Evolutionary conservation across 2,113 vertebrate genomes (phyloP), one percentile per base, ranked within the genome.

Genomic region (Cercocebus atys): DNA sequence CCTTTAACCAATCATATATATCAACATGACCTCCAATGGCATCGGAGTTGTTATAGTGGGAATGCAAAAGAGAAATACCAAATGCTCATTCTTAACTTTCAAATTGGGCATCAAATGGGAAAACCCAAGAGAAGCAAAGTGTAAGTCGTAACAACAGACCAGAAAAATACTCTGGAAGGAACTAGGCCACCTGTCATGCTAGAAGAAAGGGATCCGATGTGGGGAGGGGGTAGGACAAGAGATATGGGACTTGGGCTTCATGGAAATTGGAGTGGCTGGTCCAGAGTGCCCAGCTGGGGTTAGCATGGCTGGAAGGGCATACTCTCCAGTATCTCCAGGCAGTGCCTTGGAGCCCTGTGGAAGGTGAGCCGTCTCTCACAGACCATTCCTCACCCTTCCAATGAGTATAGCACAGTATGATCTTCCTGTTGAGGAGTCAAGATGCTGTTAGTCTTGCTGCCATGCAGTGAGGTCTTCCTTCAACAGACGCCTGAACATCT

Each of bases 341-440:
- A 52, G 35, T 43, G 43, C 40, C 47, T 8, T 1, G 27, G 66
- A 81, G 47, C 38, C 23, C 16, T 11, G 73, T 32, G 9, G 35
- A 43, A 47, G 2, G 3, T 2, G 22, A 14, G 1, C 27, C 12
- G 0, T 38, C 13, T 27, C 35, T 78, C 86, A 43, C 0, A n/a
- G 40, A 22, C 66, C 38, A 6, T 22, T 68, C 22, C 9, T 89
- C 12, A 10, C 18, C 12, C 11, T 14, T 17, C 47, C 22, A 12
- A 8, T 18, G 87, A n/a, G n/a, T 23, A 13, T 18, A 18, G 25
- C 40, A 25, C 25, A 5, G 3, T 55, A 8, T 0, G 1, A 20
- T 0, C 2, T 76, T 92, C 64, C 47, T 9, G 10, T 11, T 18
- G 76, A 73, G 61, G 45, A 17, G 13, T 20, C 72, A n/a, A 14